Percentiles rank a stretch among this genome's conserved stretches.
phyloP scores from a whole-genome alignment of 2,888 invertebrate species.

The Bellardia pandia region DNA sequence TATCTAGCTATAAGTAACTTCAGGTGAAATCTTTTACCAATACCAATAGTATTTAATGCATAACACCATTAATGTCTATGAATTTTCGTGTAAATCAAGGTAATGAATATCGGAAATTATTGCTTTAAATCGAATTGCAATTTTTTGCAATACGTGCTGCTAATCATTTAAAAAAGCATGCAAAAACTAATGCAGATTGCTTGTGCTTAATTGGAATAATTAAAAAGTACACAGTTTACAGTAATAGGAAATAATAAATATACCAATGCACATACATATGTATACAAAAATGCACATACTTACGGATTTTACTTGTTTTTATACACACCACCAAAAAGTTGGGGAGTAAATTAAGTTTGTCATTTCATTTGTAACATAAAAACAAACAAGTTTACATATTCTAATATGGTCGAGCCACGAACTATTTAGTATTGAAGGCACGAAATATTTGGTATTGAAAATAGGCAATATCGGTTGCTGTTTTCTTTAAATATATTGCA shows the following conservation, averaged over 20 bases:
- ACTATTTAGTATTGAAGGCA: too few species aligned
- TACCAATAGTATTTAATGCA: conserved; percentile 8
- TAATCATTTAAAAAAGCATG: conserved; percentile 25
- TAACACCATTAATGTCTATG: background rate
- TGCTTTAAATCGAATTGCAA: conserved; percentile 50
- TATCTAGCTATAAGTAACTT: too few species aligned
- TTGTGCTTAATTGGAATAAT: conserved; percentile 56
- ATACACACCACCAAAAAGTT: too few species aligned
- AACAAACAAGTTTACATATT: too few species aligned
- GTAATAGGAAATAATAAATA: conserved; percentile 25
- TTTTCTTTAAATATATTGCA: too few species aligned
- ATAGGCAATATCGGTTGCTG: too few species aligned
- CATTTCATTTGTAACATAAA: too few species aligned
- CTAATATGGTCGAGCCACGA: too few species aligned
- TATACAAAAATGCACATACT: background rate
- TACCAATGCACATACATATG: background rate
- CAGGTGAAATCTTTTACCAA: background rate
- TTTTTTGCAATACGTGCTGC: conserved; percentile 30
- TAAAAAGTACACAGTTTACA: conserved; percentile 19
- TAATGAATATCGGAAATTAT: conserved; percentile 41
- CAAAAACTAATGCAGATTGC: conserved; percentile 34
- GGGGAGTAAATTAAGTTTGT: too few species aligned
- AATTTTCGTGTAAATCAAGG: background rate
- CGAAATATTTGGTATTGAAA: too few species aligned
- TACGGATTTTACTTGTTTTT: too few species aligned